Percentiles rank a stretch among this genome's conserved stretches.
phyloP scores from a whole-genome alignment of 2,888 invertebrate genomes.

The Hirudinaria manillensis region DNA sequence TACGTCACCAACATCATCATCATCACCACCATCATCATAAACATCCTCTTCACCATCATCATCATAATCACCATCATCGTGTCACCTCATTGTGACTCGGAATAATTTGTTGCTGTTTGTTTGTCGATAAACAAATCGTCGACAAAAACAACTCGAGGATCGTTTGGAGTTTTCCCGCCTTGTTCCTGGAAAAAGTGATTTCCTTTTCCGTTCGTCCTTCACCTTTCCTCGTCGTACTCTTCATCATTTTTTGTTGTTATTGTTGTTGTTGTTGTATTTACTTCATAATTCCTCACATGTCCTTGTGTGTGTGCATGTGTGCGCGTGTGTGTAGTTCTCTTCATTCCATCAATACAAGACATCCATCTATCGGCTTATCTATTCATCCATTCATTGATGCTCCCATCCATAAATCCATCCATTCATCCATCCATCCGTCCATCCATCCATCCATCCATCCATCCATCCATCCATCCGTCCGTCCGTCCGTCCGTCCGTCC shows the following conservation, averaged over 20 bases:
- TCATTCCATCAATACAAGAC: not conserved
- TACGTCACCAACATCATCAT: slow-evolving; percentile 15
- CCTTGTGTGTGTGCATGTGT: not conserved
- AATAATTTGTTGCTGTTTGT: not conserved
- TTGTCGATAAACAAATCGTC: not conserved
- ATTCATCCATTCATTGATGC: no score
- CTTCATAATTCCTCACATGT: no score
- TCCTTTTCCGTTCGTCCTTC: not conserved
- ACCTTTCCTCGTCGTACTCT: not conserved
- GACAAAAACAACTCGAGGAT: not conserved
- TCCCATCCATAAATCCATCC: no score
- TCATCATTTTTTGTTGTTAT: not conserved
- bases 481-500: not conserved
- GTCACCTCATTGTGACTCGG: not conserved
- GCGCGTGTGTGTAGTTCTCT: not conserved
- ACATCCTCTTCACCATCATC: no score
- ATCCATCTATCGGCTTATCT: no score
- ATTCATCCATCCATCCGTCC: not conserved
- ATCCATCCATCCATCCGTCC: not conserved
- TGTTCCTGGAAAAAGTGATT: not conserved
- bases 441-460: not conserved
- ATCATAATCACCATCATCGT: not conserved
- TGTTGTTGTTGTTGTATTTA: no score
- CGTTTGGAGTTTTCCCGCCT: not conserved
- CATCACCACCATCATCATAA: slow-evolving; percentile 15